Percentiles rank a stretch among this genome's conserved stretches.
Evolutionary conservation across 2,888 invertebrate genomes (phyloP).

Genomic region (Lasioglossum pauxillum): DNA sequence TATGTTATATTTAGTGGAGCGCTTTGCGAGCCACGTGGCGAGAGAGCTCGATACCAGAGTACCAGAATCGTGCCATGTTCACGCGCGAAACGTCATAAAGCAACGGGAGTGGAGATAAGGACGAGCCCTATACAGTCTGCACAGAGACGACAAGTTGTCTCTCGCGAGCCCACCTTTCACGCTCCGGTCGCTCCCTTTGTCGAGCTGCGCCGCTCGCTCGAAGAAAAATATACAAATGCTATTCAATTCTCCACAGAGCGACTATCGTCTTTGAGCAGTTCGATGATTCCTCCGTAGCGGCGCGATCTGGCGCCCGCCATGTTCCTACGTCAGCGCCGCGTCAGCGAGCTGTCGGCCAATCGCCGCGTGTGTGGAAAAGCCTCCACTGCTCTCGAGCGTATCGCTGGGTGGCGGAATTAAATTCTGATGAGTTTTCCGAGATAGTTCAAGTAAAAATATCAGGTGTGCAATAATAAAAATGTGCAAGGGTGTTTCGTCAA

Average conservation of each 20-base stretch:
- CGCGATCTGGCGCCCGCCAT: not conserved
- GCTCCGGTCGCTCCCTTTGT: slow-evolving; percentile 3
- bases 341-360: not conserved
- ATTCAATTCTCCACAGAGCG: slow-evolving; percentile 7
- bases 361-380: not conserved
- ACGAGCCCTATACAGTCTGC: not conserved
- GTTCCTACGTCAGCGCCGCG: not conserved
- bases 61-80: slow-evolving; percentile 13
- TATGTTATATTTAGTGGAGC: slow-evolving; percentile 21
- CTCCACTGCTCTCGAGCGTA: not conserved
- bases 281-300: not conserved
- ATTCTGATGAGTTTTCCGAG: not conserved
- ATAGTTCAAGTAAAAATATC: no score
- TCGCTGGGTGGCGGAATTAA: not conserved
- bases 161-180: slow-evolving; percentile 2
- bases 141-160: slow-evolving; percentile 7
- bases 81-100: slow-evolving; percentile 33
- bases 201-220: not conserved
- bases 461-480: not conserved
- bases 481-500: not conserved
- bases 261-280: slow-evolving; percentile 6
- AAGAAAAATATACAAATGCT: slow-evolving; percentile 5
- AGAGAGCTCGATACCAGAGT: slow-evolving; percentile 17
- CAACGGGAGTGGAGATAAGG: slow-evolving; percentile 21
- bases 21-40: slow-evolving; percentile 38